phyloP scores from a whole-genome alignment of 1,140 invertebrate species.

The Palaemon carinicauda region DNA sequence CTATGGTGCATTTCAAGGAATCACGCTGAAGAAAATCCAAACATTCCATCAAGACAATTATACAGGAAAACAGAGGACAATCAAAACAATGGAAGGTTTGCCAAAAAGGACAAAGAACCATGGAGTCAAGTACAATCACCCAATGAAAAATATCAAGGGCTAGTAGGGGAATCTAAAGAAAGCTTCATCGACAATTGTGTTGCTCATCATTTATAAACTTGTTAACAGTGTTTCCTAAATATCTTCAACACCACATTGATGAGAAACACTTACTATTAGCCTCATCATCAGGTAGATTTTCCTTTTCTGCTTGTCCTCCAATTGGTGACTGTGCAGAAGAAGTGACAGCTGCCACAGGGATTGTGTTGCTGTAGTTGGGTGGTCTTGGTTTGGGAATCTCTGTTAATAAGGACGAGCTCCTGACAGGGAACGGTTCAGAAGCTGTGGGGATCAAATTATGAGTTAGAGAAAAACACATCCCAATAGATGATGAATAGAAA shows the following conservation, averaged over 20 bases:
- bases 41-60: no score
- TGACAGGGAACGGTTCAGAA: slow-evolving; percentile 82
- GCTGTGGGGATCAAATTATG: slow-evolving; percentile 58
- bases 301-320: slow-evolving; percentile 47
- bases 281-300: slow-evolving; percentile 70
- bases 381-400: slow-evolving; percentile 54
- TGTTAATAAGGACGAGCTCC: slow-evolving; percentile 64
- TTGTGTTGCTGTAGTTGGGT: slow-evolving; percentile 63
- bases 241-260: background rate
- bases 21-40: no score
- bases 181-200: background rate
- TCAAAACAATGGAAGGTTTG: no score
- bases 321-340: slow-evolving; percentile 18
- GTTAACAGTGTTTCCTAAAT: no score
- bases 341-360: slow-evolving; percentile 36
- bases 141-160: no score
- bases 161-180: slow-evolving; percentile 28
- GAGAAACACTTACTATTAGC: slow-evolving; percentile 73
- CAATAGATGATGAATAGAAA: no score
- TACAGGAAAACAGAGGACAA: no score
- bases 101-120: no score
- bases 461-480: no score
- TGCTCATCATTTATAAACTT: no score
- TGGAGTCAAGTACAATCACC: no score
- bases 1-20: no score